Evolutionary conservation across 2,888 invertebrate genomes (phyloP).

Genomic region (Tineola bisselliella): DNA sequence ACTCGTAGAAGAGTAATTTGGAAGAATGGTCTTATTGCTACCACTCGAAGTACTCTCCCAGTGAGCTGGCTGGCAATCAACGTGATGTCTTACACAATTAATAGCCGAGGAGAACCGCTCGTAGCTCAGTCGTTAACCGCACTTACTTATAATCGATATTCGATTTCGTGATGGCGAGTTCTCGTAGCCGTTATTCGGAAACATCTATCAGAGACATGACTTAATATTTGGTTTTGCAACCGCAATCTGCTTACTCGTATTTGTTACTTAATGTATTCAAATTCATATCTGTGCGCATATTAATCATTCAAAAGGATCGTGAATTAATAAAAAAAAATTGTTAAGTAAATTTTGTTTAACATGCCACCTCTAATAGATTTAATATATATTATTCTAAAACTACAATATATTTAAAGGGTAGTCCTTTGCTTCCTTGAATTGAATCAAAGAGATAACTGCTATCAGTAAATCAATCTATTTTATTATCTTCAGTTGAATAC

Average conservation of each 20-base stretch:
- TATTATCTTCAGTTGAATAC: not conserved
- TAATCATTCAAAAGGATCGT: too few relatives aligned
- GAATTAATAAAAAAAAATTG: too few relatives aligned
- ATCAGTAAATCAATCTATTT: not conserved
- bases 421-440: not conserved
- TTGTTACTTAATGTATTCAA: too few relatives aligned
- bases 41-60: too few relatives aligned
- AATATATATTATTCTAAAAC: too few relatives aligned
- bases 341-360: too few relatives aligned
- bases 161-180: constrained; percentile 32
- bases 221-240: constrained; percentile 23
- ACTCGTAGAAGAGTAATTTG: too few relatives aligned
- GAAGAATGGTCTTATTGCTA: too few relatives aligned
- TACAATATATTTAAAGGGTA: too few relatives aligned
- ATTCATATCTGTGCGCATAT: too few relatives aligned
- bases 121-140: not conserved
- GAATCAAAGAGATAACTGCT: not conserved
- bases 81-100: not conserved
- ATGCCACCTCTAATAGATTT: too few relatives aligned
- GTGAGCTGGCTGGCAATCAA: not conserved
- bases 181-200: constrained; percentile 35
- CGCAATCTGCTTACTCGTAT: too few relatives aligned
- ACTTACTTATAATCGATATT: constrained; percentile 32
- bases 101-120: not conserved
- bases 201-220: constrained; percentile 22